Evolutionary conservation across 2,113 vertebrate genomes (phyloP), one percentile per base, ranked within the genome.

Genomic region (Sturnus vulgaris): DNA sequence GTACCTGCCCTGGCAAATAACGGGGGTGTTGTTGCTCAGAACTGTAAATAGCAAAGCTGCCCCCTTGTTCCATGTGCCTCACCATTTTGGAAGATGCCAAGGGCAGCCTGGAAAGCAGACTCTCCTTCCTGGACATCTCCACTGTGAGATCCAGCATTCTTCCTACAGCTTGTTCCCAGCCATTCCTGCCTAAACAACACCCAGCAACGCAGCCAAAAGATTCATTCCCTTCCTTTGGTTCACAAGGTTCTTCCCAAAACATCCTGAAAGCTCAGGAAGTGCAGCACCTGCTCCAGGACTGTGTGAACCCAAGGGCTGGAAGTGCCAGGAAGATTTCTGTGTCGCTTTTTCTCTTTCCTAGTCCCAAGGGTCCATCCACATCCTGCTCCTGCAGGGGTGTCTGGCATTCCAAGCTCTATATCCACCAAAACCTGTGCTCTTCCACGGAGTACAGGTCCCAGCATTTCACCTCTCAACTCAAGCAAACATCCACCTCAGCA

Each of bases 131-230:
- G 28, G 40, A 44, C 24, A 47, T 22, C 40, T 65, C 46, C 82
- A 73, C 53, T 7, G 0, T 10, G 40, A 70, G n/a, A 49, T 8
- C 5, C 27, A 40, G 79, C 0, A 0, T 9, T 33, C 39, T 12
- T 49, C 35, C 76, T 15, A 7, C 28, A 9, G 11, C 20, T 76
- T 28, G 18, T 66, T 77, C 64, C 65, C 19, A 60, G 28, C 28
- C 22, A 4, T 23, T 47, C 27, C 12, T 7, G 47, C 47, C 55
- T 11, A 11, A 76, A 49, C 0, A 56, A 72, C 52, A 60, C 11
- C 2, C 21, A 73, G 63, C 5, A 18, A 39, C 2, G 13, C 25
- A 25, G 50, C 24, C 82, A n/a, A 13, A 56, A 40, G 25, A 31
- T 28, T 42, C 12, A 12, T 6, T 42, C 16, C 49, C 37, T 25